A percentile compares a stretch with the other conserved stretches of the same genome.
These are phyloP conservation scores for Pomacea canaliculata DNA, from an alignment of 2,888 invertebrate species.

Conservation along the genomic window DNA sequence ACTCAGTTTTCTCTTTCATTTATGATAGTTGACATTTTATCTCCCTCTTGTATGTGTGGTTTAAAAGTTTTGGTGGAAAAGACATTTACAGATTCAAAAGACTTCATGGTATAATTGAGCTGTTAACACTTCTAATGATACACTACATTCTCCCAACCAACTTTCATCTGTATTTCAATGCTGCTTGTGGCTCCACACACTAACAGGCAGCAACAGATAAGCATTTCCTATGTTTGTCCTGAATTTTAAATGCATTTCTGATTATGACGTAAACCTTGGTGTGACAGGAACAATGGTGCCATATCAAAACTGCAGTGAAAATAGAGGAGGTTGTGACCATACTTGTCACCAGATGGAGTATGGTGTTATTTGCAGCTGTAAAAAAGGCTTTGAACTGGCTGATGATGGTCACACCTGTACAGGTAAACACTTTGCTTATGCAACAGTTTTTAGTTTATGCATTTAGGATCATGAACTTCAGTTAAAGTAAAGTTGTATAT, in stretches of 20 bases:
- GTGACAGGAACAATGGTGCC: neutral
- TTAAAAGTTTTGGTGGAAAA: too few species aligned
- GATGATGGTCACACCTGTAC: constrained; percentile 44
- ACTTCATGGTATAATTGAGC: too few species aligned
- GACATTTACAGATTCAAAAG: too few species aligned
- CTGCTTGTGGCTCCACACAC: too few species aligned
- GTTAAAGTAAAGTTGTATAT: neutral
- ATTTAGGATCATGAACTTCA: neutral
- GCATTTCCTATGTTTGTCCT: too few species aligned
- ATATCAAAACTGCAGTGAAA: constrained; percentile 19
- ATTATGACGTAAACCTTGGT: too few species aligned
- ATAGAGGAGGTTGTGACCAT: constrained; percentile 42
- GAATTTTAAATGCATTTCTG: too few species aligned
- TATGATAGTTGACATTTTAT: neutral
- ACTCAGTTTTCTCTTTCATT: neutral
- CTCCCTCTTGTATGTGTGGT: too few species aligned
- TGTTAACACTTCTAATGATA: too few species aligned
- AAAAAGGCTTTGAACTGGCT: constrained; percentile 38
- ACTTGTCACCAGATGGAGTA: constrained; percentile 32
- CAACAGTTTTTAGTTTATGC: neutral
- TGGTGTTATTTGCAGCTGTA: constrained; percentile 45
- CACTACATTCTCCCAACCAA: too few species aligned
- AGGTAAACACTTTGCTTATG: constrained; percentile 28
- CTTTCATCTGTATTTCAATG: too few species aligned
- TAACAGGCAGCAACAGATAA: too few species aligned